Evolutionary conservation across 2,797 vertebrate species (phyloP).

Genomic region (Sebastes diaconus): DNA sequence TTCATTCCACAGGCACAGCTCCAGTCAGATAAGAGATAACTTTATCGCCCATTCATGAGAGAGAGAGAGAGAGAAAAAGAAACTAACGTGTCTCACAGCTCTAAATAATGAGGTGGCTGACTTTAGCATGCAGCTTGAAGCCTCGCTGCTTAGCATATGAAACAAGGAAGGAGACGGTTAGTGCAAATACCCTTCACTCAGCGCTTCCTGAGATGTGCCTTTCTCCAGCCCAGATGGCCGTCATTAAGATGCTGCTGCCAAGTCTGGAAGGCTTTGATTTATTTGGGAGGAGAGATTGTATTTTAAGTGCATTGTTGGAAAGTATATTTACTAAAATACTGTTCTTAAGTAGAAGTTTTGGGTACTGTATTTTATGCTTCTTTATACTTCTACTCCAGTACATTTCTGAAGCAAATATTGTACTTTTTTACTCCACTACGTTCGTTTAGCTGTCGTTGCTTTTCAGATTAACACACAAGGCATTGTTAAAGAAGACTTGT

Average conservation of each 20-base stretch:
- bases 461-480: not conserved
- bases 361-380: not conserved
- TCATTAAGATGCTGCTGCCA: slow-evolving; percentile 75
- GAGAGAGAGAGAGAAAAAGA: not conserved
- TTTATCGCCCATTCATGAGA: not conserved
- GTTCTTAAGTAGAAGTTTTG: not conserved
- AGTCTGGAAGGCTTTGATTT: slow-evolving; percentile 82
- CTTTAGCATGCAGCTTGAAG: slow-evolving; percentile 14
- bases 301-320: slow-evolving; percentile 29
- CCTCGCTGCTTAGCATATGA: slow-evolving; percentile 46
- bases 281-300: slow-evolving; percentile 74
- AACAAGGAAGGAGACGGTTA: slow-evolving; percentile 58
- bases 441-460: not conserved
- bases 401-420: not conserved
- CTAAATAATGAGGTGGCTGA: slow-evolving; percentile 7
- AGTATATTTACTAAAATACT: not conserved
- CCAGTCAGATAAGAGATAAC: slow-evolving; percentile 18
- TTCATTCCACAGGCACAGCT: slow-evolving; percentile 26
- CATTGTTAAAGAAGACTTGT: not conserved
- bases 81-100: not conserved
- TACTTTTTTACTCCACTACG: not conserved
- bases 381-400: not conserved
- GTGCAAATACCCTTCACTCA: slow-evolving; percentile 51
- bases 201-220: slow-evolving; percentile 49
- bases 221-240: slow-evolving; percentile 72